These are phyloP conservation scores for Meiosimyza platycephala DNA, from an alignment of 2,888 invertebrate genomes.

Conservation along the genomic window DNA sequence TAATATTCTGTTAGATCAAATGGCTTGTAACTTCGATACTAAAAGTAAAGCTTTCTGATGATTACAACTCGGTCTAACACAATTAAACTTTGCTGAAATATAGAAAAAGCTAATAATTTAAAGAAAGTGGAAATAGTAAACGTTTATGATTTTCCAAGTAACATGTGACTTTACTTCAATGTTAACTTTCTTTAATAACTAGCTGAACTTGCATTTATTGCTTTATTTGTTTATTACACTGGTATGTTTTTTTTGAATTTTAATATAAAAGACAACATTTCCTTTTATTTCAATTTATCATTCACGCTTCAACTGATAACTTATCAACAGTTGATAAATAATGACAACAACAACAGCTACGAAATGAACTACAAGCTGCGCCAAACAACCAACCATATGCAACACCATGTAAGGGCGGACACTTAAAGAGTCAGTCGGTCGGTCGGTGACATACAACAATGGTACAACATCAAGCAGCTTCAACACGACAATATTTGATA, in stretches of 20 bases:
- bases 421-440: no score
- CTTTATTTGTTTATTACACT: not conserved
- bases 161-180: no score
- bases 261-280: conserved; percentile 1
- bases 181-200: not conserved
- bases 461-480: not conserved
- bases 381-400: not conserved
- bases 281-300: conserved; percentile 40
- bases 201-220: not conserved
- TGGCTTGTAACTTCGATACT: no score
- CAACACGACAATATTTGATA: conserved; percentile 1
- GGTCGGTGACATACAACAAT: no score
- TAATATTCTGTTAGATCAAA: no score
- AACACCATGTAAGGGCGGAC: no score
- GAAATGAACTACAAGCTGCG: not conserved
- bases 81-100: no score
- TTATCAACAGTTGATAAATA: conserved; percentile 30
- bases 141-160: no score
- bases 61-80: no score
- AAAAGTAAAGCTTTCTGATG: no score
- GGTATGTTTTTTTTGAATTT: not conserved
- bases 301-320: conserved; percentile 45
- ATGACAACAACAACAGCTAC: not conserved
- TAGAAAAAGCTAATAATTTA: no score
- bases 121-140: no score